phyloP scores from a whole-genome alignment of 1,140 invertebrate species.

The Zaprionus ghesquierei region DNA sequence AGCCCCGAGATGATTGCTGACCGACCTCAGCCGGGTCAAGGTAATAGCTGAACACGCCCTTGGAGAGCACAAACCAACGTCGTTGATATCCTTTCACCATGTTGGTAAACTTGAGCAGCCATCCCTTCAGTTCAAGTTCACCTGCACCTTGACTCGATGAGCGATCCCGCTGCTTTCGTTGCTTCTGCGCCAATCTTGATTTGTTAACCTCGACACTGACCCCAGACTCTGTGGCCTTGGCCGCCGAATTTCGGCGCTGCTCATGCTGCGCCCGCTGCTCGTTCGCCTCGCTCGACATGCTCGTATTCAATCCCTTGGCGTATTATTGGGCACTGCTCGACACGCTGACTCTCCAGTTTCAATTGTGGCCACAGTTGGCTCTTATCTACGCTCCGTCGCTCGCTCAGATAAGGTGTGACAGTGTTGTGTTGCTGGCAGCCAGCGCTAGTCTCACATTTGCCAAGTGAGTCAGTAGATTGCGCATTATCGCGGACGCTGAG shows the following conservation, averaged over 20 bases:
- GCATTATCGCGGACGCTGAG: constrained; percentile 24
- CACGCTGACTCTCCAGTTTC: not conserved
- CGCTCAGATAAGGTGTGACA: not conserved
- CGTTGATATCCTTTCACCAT: constrained; percentile 95
- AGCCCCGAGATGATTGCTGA: constrained; percentile 96
- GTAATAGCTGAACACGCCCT: constrained; percentile 98
- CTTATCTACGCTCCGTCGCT: constrained; percentile 3
- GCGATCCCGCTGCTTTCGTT: not conserved
- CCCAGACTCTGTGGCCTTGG: not conserved
- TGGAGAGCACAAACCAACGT: constrained; percentile 98
- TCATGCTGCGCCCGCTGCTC: constrained; percentile 15
- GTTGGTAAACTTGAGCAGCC: constrained; percentile 99
- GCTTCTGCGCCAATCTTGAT: constrained; percentile 13
- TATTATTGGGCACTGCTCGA: constrained; percentile 12
- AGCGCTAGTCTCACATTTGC: constrained; percentile 6
- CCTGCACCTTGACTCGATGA: not conserved
- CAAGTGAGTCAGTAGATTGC: constrained; percentile 38
- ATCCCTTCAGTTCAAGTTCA: constrained; percentile 94
- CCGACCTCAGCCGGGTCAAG: constrained; percentile 98
- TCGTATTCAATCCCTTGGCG: constrained; percentile 13
- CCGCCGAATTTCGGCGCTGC: not conserved
- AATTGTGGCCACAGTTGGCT: not conserved
- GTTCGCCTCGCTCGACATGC: constrained; percentile 27
- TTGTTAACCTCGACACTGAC: not conserved
- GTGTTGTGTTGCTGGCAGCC: constrained; percentile 1